Percentiles rank a stretch among this genome's conserved stretches.
phyloP scores from a whole-genome alignment of 92 coral and sea anemone genomes.

The Epizoanthus rinbou region DNA sequence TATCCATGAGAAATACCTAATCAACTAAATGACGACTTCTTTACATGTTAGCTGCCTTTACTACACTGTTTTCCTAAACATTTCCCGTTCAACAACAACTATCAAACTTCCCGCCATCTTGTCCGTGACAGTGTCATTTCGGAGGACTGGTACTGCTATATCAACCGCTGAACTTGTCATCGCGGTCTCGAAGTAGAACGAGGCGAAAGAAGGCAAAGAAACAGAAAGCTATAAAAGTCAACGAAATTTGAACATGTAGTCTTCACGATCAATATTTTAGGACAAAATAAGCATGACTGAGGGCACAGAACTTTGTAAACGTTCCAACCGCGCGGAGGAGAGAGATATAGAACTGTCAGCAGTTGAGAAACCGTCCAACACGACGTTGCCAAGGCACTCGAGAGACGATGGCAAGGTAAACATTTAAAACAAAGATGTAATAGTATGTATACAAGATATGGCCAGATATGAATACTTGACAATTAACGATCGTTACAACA shows the following conservation, averaged over 20 bases:
- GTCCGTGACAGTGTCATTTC: neutral
- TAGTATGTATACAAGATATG: neutral
- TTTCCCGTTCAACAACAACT: neutral
- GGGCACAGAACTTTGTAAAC: conserved; percentile 66
- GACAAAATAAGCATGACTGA: conserved; percentile 61
- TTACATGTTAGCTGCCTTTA: neutral
- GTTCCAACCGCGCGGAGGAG: conserved; percentile 70
- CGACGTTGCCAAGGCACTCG: conserved; percentile 78
- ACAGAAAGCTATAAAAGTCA: too few relatives aligned
- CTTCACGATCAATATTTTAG: neutral
- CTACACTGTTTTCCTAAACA: neutral
- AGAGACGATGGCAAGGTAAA: conserved; percentile 64
- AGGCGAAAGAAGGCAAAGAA: too few relatives aligned
- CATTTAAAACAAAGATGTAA: too few relatives aligned
- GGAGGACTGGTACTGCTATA: conserved; percentile 24
- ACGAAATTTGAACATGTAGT: too few relatives aligned
- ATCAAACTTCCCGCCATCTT: conserved; percentile 33
- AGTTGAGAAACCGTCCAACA: conserved; percentile 55
- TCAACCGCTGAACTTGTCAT: neutral
- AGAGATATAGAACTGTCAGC: conserved; percentile 53
- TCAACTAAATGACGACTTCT: neutral
- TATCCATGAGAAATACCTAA: neutral
- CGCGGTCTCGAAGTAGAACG: conserved; percentile 12
- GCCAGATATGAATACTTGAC: neutral
- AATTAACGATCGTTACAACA: too few relatives aligned